phyloP scores from a whole-genome alignment of 2,113 vertebrate genomes.

The Setophaga kirtlandii region DNA sequence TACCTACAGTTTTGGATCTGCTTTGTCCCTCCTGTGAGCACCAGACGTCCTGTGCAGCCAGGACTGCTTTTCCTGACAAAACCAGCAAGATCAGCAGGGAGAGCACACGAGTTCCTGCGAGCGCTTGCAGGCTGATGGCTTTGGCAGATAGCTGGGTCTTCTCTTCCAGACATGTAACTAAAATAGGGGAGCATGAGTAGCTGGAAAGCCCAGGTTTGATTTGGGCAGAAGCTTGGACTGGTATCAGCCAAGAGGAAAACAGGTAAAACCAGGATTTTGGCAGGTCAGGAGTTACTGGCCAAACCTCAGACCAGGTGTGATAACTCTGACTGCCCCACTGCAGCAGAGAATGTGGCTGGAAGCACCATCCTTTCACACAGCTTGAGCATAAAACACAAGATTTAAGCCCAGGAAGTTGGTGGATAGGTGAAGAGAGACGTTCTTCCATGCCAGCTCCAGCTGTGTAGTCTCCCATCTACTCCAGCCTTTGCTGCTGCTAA shows the following conservation, averaged over 20 bases:
- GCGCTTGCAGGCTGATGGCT: not conserved
- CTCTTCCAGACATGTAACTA: not conserved
- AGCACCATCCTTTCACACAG: not conserved
- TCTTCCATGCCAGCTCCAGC: not conserved
- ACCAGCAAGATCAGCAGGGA: not conserved
- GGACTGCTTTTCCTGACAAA: not conserved
- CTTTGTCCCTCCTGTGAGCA: not conserved
- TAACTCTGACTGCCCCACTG: fast-evolving
- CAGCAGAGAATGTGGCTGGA: not conserved
- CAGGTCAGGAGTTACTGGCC: not conserved
- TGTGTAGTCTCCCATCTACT: not conserved
- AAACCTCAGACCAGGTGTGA: not conserved
- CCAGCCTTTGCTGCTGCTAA: not conserved
- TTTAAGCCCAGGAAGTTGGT: not conserved
- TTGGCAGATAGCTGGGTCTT: not conserved
- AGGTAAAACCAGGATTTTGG: not conserved
- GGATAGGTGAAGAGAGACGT: not conserved
- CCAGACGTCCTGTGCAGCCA: not conserved
- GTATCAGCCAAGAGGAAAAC: not conserved
- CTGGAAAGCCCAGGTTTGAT: not conserved
- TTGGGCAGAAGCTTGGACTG: not conserved
- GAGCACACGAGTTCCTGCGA: not conserved
- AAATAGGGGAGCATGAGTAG: not conserved
- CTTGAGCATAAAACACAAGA: not conserved
- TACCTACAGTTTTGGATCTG: not conserved